phyloP scores from a whole-genome alignment of 2,797 vertebrate genomes.

The Numenius phaeopus region DNA sequence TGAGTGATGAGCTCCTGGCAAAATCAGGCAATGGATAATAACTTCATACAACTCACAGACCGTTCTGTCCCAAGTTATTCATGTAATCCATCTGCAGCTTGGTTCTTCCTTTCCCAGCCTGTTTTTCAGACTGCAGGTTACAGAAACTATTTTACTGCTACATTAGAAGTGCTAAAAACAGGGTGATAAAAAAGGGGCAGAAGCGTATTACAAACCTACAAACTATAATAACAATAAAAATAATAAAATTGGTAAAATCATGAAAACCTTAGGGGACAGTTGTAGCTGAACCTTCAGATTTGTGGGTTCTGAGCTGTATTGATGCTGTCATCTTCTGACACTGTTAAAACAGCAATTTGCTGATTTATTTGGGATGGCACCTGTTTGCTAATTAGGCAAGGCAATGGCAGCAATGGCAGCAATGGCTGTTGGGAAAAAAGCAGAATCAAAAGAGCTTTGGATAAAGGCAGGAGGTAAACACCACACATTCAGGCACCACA shows the following conservation, averaged over 20 bases:
- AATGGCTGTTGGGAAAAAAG: too few relatives aligned
- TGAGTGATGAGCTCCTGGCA: neutral
- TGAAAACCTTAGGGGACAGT: neutral
- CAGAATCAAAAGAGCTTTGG: neutral
- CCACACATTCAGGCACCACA: neutral
- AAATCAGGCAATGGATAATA: neutral
- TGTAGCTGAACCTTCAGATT: neutral
- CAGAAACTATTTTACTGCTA: neutral
- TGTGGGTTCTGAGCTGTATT: neutral
- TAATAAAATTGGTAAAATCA: neutral
- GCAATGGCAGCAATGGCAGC: neutral
- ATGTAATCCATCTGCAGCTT: neutral
- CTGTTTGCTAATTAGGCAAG: neutral
- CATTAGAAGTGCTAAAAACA: accelerated
- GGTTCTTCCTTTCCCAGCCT: neutral
- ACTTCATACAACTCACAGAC: neutral
- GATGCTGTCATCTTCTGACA: neutral
- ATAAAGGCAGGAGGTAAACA: neutral
- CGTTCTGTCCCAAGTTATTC: neutral
- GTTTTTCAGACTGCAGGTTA: neutral
- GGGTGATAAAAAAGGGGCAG: too few relatives aligned
- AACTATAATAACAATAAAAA: neutral
- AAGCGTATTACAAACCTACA: neutral
- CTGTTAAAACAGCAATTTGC: neutral
- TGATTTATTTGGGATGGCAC: neutral